Conservation (phyloP, 2,797 vertebrate genomes). For the Pipistrellus nathusii region DNA sequence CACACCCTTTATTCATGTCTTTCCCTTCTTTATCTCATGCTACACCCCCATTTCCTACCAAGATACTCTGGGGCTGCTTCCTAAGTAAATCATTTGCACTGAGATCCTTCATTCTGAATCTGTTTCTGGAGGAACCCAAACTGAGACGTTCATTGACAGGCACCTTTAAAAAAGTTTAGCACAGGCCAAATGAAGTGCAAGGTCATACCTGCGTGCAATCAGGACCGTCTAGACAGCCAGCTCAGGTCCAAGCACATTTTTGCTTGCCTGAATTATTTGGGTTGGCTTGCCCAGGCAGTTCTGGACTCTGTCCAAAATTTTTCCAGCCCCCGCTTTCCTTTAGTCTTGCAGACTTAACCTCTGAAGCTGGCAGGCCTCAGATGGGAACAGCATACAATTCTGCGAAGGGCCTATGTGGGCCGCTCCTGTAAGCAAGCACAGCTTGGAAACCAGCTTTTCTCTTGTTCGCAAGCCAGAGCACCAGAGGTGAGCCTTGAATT, state of each 20-base stretch:
- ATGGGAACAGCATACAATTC: slow-evolving; percentile 35
- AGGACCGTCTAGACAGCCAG: slow-evolving; percentile 80
- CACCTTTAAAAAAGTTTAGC: slow-evolving; percentile 40
- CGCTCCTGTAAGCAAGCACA: neutral
- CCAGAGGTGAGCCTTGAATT: neutral
- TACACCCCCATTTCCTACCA: neutral
- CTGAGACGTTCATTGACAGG: slow-evolving; percentile 8
- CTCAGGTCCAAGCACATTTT: slow-evolving; percentile 76
- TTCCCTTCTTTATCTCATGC: neutral
- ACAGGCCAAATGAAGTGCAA: slow-evolving; percentile 74
- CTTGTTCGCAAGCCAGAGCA: neutral
- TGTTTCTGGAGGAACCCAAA: slow-evolving; percentile 32
- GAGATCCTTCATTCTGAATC: slow-evolving; percentile 1
- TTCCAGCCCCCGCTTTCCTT: slow-evolving; percentile 72
- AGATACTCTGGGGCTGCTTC: neutral
- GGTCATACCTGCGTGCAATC: slow-evolving; percentile 68
- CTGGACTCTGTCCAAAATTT: slow-evolving; percentile 78
- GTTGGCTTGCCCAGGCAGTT: slow-evolving; percentile 76
- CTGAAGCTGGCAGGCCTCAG: slow-evolving; percentile 63
- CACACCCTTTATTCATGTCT: neutral
- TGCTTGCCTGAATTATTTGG: slow-evolving; percentile 79
- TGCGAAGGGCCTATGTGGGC: neutral
- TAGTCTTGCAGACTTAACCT: slow-evolving; percentile 68
- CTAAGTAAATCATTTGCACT: neutral
- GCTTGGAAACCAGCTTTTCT: slow-evolving; percentile 2